These are phyloP conservation scores for Macaria notata DNA, from an alignment of 2,888 invertebrate species.

Conservation along the genomic window DNA sequence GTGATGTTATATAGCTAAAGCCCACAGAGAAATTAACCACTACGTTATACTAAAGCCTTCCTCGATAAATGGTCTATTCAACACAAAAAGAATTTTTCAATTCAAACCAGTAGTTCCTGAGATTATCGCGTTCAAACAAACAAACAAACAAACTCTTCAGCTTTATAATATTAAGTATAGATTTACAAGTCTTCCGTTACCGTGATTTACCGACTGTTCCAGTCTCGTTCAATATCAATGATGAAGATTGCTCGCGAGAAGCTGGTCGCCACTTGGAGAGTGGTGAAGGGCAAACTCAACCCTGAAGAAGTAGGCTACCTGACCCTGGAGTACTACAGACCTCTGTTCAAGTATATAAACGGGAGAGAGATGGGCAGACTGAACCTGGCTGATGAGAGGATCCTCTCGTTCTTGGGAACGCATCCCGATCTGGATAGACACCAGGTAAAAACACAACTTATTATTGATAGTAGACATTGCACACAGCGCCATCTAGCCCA, in stretches of 20 bases:
- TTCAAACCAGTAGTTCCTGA: too few species aligned
- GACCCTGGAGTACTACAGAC: constrained; percentile 61
- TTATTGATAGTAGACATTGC: too few species aligned
- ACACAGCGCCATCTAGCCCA: too few species aligned
- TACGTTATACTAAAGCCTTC: too few species aligned
- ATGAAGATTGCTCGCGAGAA: constrained; percentile 67
- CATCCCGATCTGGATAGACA: constrained; percentile 65
- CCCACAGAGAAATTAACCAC: too few species aligned
- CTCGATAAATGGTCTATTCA: too few species aligned
- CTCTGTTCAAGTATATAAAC: constrained; percentile 65
- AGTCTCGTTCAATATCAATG: constrained; percentile 73
- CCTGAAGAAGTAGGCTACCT: constrained; percentile 41
- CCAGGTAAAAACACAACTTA: constrained; percentile 49
- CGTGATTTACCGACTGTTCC: background rate
- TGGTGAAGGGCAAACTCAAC: constrained; percentile 47
- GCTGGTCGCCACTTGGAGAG: constrained; percentile 58
- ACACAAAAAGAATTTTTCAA: too few species aligned
- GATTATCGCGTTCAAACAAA: too few species aligned
- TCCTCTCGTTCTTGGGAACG: constrained; percentile 65
- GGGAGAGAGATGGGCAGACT: constrained; percentile 66
- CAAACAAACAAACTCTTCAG: too few species aligned
- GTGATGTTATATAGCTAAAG: too few species aligned
- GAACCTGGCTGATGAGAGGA: constrained; percentile 56
- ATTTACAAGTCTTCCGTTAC: too few species aligned
- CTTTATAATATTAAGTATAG: too few species aligned